These are phyloP conservation scores for Aptenodytes patagonicus DNA, from an alignment of 2,113 vertebrate genomes.

Conservation along the genomic window DNA sequence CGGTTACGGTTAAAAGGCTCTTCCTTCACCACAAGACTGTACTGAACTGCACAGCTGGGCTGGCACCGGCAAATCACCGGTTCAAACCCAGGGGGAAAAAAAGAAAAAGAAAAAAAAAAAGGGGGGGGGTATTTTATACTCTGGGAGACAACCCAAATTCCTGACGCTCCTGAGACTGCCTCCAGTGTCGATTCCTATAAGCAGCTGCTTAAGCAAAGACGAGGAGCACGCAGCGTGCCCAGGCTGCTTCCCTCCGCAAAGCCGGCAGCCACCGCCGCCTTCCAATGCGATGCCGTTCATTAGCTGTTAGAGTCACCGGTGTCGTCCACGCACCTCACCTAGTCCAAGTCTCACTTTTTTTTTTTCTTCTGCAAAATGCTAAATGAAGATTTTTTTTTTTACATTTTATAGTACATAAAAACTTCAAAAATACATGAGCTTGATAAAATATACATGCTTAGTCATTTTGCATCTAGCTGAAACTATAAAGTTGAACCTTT, in stretches of 20 bases:
- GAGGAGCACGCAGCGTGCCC: not conserved
- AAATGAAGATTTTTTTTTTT: slow-evolving; percentile 37
- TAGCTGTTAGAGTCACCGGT: not conserved
- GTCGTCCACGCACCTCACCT: not conserved
- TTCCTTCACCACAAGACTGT: not conserved
- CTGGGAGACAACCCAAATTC: not conserved
- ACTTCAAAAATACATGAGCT: slow-evolving; percentile 78
- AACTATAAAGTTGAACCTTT: slow-evolving; percentile 76
- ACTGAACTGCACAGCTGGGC: not conserved
- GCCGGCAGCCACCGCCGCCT: not conserved
- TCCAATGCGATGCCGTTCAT: not conserved
- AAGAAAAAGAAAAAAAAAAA: too few species aligned
- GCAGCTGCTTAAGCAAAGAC: not conserved
- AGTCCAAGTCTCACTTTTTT: not conserved
- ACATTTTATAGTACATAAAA: slow-evolving; percentile 73
- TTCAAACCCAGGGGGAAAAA: not conserved
- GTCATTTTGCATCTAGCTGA: slow-evolving; percentile 65
- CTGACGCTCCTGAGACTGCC: not conserved
- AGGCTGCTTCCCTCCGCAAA: not conserved
- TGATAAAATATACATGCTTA: slow-evolving; percentile 81
- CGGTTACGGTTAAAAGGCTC: not conserved
- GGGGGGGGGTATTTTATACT: not conserved
- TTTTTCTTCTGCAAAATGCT: slow-evolving; percentile 39
- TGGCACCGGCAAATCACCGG: not conserved
- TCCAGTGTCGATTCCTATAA: not conserved